phyloP scores from a whole-genome alignment of 2,888 invertebrate genomes.

The Sylvicola fuscatus region DNA sequence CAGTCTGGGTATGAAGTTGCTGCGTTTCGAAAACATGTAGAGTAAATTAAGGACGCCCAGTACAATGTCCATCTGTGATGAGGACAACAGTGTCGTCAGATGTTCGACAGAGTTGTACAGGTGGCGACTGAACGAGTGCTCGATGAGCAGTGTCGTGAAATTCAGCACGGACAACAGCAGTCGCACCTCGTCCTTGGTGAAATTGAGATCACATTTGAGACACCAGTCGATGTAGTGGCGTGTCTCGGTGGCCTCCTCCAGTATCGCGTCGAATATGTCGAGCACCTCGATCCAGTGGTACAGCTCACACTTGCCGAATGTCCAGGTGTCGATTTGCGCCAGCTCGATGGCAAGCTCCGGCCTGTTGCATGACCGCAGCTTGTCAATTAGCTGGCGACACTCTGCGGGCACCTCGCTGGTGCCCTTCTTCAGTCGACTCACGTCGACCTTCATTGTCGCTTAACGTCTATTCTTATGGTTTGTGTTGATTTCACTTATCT shows the following conservation, averaged over 20 bases:
- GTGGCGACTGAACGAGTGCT: slow-evolving; percentile 72
- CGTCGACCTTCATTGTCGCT: slow-evolving; percentile 54
- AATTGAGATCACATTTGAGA: slow-evolving; percentile 48
- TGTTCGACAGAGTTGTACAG: slow-evolving; percentile 78
- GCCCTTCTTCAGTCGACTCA: slow-evolving; percentile 59
- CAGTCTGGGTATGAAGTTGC: slow-evolving; percentile 64
- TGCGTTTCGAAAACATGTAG: slow-evolving; percentile 75
- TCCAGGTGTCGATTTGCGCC: slow-evolving; percentile 57
- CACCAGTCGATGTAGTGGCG: slow-evolving; percentile 18
- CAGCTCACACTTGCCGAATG: slow-evolving; percentile 69
- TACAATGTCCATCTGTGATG: slow-evolving; percentile 67
- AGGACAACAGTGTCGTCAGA: slow-evolving; percentile 50
- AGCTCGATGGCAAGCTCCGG: slow-evolving; percentile 45
- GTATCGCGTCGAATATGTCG: slow-evolving; percentile 50
- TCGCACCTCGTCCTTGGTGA: slow-evolving; percentile 42
- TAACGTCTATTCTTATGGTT: no score
- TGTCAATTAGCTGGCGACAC: slow-evolving; percentile 55
- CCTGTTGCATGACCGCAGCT: slow-evolving; percentile 41
- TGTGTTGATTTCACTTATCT: no score
- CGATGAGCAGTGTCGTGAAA: slow-evolving; percentile 65
- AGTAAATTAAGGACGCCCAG: slow-evolving; percentile 63
- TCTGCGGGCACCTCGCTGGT: slow-evolving; percentile 63
- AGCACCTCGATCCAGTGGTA: slow-evolving; percentile 73
- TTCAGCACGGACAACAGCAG: slow-evolving; percentile 53
- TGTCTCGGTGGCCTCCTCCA: slow-evolving; percentile 44